Evolutionary conservation across 1,140 invertebrate genomes (phyloP).

Genomic region (Diprion similis): DNA sequence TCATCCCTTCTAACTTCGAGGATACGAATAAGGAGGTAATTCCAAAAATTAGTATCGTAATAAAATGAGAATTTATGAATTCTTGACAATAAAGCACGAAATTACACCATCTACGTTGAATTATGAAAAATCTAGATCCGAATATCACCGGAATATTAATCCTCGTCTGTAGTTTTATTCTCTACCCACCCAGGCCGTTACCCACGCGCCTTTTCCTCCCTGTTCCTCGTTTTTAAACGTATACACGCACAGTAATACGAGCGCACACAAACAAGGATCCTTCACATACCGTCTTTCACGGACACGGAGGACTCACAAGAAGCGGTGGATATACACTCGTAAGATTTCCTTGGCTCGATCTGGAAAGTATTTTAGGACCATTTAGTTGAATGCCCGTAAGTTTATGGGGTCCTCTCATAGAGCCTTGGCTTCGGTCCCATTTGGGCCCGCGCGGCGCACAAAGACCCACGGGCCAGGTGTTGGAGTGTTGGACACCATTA

Average conservation of each 20-base stretch:
- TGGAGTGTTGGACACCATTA: conserved; percentile 48
- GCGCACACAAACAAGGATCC: background rate
- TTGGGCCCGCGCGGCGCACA: conserved; percentile 32
- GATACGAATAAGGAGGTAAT: background rate
- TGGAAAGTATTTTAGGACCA: conserved; percentile 47
- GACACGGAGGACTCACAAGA: background rate
- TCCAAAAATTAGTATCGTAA: conserved; percentile 10
- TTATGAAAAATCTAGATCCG: background rate
- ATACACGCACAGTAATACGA: background rate
- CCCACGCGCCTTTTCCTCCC: background rate
- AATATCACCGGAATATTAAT: conserved; percentile 27
- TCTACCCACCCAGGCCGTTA: conserved; percentile 33
- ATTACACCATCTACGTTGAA: background rate
- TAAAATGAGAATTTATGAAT: conserved; percentile 8
- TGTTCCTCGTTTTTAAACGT: background rate
- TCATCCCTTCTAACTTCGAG: too few species aligned
- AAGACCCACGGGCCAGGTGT: conserved; percentile 47
- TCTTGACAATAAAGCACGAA: background rate
- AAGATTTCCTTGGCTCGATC: conserved; percentile 22
- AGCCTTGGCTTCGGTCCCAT: conserved; percentile 27
- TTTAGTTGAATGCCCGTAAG: conserved; percentile 40
- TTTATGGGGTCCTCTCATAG: conserved; percentile 42
- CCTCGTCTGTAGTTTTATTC: conserved; percentile 45
- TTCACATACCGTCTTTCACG: background rate
- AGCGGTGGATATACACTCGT: background rate